Evolutionary conservation across 2,797 vertebrate genomes (phyloP), one percentile per base, ranked within the genome.

Genomic region (Galaxias olidus): DNA sequence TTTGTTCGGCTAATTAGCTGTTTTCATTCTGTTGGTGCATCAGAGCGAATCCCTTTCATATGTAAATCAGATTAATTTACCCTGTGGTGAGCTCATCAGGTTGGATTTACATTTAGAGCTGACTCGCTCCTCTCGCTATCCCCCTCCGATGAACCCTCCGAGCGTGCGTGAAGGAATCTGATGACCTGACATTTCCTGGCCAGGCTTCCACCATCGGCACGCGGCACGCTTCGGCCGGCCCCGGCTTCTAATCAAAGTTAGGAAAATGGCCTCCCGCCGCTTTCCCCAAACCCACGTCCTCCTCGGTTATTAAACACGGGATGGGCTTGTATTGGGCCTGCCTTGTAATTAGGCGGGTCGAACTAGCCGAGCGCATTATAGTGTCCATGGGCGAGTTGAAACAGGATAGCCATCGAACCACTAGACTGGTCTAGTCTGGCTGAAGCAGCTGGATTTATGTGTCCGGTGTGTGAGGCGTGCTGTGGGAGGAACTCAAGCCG

Each of bases 31-130:
- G 48, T 76, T 76, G 74, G 18, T 75, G 77, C 74, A 69, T 80
- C 66, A 75, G 63, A 30, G 30, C 30, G 73, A 44, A n/a, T 77
- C 52, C 79, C 82, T 87, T 91, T 89, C 80, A 86, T 84, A 86
- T 86, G 81, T 63, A 90, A 80, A 91, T 89, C 63, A 76, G 59
- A 86, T 89, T 81, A 76, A 86, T 87, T 86, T 81, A 84, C 81
- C 55, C 78, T 53, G 43, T 65, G 63, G 76, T 83, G 78, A 81
- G 77, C 80, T 88, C 74, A 85, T 88, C 88, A 85, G 76, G 72
- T 78, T 75, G 65, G 71, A 86, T 90, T 90, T 88, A 77, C 81
- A 85, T 86, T 85, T 78, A 78, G 70, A 67, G 67, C 82, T 73
- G 69, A 83, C 59, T 86, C 84, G 80, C 78, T 80, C 68, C 73